A percentile compares a stretch with the other conserved stretches of the same genome.
Evolutionary conservation across 1,140 invertebrate species (phyloP).

Genomic region (Drosophila tsacasi): DNA sequence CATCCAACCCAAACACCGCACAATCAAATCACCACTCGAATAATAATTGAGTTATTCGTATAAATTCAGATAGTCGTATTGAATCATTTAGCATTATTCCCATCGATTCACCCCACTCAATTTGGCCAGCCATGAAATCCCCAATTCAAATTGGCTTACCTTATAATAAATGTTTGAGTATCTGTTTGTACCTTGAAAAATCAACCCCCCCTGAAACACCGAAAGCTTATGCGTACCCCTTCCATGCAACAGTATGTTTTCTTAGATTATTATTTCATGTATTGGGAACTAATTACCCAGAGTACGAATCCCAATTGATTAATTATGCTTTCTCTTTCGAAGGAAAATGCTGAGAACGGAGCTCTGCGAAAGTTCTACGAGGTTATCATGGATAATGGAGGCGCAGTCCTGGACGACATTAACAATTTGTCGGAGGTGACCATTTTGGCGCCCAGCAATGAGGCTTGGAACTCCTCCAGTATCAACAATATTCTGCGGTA

Average conservation of each 20-base stretch:
- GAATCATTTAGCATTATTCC: slow-evolving; percentile 16
- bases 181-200: slow-evolving; percentile 5
- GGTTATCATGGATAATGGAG: slow-evolving; percentile 90
- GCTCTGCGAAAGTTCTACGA: slow-evolving; percentile 93
- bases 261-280: slow-evolving; percentile 1
- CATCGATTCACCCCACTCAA: slow-evolving; percentile 13
- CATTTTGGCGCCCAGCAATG: slow-evolving; percentile 95
- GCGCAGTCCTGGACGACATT: slow-evolving; percentile 91
- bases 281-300: neutral
- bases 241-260: slow-evolving; percentile 6
- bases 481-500: slow-evolving; percentile 89
- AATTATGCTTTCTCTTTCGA: slow-evolving; percentile 27
- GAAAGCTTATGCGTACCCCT: slow-evolving; percentile 29
- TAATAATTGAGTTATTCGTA: neutral
- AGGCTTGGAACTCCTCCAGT: slow-evolving; percentile 90
- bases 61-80: slow-evolving; percentile 7
- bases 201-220: neutral
- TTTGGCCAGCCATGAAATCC: slow-evolving; percentile 11
- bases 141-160: slow-evolving; percentile 19
- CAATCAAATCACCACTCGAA: slow-evolving; percentile 16
- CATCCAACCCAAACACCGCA: slow-evolving; percentile 44
- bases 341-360: slow-evolving; percentile 93
- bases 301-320: neutral
- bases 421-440: slow-evolving; percentile 90
- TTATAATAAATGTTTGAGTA: slow-evolving; percentile 6